These are phyloP conservation scores for Myxocyprinus asiaticus DNA, from an alignment of 2,113 vertebrate species.

Conservation along the genomic window DNA sequence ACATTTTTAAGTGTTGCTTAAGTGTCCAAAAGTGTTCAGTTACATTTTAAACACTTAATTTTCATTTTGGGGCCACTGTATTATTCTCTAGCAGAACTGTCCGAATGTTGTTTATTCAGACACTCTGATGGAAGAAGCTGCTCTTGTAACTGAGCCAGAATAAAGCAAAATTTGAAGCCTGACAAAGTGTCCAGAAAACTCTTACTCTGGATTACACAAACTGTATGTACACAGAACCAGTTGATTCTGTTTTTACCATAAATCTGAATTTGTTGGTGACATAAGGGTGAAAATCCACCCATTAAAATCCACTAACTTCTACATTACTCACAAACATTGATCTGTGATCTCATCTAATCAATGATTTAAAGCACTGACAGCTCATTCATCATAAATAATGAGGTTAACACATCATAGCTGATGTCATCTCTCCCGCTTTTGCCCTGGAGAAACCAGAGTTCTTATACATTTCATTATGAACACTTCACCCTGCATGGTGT, in stretches of 20 bases:
- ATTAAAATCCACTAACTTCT: neutral
- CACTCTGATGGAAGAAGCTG: slow-evolving; percentile 2
- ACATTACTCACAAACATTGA: slow-evolving; percentile 5
- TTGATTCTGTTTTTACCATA: neutral
- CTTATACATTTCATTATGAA: slow-evolving; percentile 10
- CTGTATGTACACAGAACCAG: neutral
- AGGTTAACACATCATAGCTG: slow-evolving; percentile 23
- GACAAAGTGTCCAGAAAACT: neutral
- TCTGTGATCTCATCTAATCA: slow-evolving; percentile 37
- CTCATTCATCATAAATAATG: slow-evolving; percentile 23
- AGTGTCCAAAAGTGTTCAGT: too few relatives aligned
- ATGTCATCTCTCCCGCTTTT: slow-evolving; percentile 21
- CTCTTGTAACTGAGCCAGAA: slow-evolving; percentile 6
- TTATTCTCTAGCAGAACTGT: neutral
- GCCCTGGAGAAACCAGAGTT: too few relatives aligned
- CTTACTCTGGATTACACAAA: neutral
- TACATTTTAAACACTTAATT: too few relatives aligned
- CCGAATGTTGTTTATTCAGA: slow-evolving; percentile 25
- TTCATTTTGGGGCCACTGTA: too few relatives aligned
- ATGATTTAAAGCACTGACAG: slow-evolving; percentile 39
- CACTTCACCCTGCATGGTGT: neutral
- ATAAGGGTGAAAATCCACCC: too few relatives aligned
- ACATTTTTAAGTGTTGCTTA: too few relatives aligned
- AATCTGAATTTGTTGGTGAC: neutral
- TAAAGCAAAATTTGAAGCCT: neutral